Percentiles rank a stretch among this genome's conserved stretches.
Conservation (phyloP, 2,113 vertebrate genomes). For the Laticauda colubrina region DNA sequence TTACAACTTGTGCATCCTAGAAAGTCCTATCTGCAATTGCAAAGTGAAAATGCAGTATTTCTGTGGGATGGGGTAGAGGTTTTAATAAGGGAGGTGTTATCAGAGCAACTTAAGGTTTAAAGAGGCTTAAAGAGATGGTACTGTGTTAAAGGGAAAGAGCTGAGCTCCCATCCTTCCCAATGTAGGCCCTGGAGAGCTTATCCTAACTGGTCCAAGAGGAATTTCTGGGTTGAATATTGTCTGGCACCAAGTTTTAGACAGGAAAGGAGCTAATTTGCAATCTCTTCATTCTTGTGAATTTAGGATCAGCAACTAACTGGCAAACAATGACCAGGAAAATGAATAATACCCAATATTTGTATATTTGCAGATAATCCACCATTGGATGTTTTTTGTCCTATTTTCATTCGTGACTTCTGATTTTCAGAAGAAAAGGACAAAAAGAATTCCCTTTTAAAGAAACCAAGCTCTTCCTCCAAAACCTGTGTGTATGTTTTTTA, state of each 20-base stretch:
- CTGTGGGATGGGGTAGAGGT: neutral
- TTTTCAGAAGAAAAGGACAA: neutral
- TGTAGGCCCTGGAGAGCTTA: neutral
- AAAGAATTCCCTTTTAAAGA: neutral
- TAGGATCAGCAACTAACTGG: neutral
- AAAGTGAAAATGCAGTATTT: neutral
- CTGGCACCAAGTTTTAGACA: neutral
- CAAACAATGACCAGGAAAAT: neutral
- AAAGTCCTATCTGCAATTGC: neutral
- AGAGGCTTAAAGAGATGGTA: neutral
- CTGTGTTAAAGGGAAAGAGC: neutral
- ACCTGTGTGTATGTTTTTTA: neutral
- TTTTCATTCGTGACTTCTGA: neutral
- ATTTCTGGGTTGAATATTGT: neutral
- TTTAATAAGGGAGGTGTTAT: neutral
- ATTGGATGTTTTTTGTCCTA: neutral
- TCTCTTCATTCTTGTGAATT: neutral
- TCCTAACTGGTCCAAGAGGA: neutral
- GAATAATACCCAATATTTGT: neutral
- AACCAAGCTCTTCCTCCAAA: neutral
- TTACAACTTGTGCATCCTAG: neutral
- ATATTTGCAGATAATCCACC: neutral
- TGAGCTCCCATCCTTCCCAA: neutral
- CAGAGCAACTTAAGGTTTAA: neutral
- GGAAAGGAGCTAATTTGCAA: neutral